Evolutionary conservation across 1,140 invertebrate genomes (phyloP).

Genomic region (Drosophila kohkoa): DNA sequence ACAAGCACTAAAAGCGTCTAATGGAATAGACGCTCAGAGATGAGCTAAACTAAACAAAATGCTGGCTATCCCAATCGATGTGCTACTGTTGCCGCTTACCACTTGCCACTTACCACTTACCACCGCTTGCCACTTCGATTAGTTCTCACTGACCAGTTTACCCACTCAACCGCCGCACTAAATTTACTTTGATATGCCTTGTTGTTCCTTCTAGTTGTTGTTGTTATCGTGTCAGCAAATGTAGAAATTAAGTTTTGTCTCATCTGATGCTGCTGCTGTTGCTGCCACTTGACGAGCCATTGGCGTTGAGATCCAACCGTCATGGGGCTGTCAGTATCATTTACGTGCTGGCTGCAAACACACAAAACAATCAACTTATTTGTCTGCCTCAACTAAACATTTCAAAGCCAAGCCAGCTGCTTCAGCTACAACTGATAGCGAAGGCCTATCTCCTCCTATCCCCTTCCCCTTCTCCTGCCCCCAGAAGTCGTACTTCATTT

Average conservation of each 20-base stretch:
- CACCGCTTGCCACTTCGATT: slow-evolving; percentile 28
- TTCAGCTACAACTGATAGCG: slow-evolving; percentile 37
- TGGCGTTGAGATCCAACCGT: slow-evolving; percentile 16
- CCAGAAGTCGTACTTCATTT: not conserved
- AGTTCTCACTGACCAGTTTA: slow-evolving; percentile 53
- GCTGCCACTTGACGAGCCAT: slow-evolving; percentile 19
- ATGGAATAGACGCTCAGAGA: slow-evolving; percentile 55
- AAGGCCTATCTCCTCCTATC: slow-evolving; percentile 25
- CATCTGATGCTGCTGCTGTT: slow-evolving; percentile 34
- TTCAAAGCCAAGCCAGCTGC: slow-evolving; percentile 54
- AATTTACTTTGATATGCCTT: slow-evolving; percentile 24
- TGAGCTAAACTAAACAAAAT: slow-evolving; percentile 27
- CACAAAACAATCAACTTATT: slow-evolving; percentile 77
- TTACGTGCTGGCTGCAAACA: slow-evolving; percentile 59
- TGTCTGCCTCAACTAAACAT: slow-evolving; percentile 68
- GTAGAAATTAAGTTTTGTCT: slow-evolving; percentile 81
- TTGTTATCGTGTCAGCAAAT: slow-evolving; percentile 74
- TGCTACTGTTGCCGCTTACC: slow-evolving; percentile 46
- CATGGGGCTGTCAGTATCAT: slow-evolving; percentile 70
- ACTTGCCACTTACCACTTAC: not conserved
- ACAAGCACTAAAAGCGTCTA: slow-evolving; percentile 82
- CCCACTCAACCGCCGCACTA: slow-evolving; percentile 56
- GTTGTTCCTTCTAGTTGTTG: slow-evolving; percentile 18
- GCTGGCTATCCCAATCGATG: slow-evolving; percentile 41
- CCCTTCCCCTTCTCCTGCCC: not conserved